Base-by-base conservation (phyloP, 2,888 invertebrate genomes). In the Hartigia nigra region DNA sequence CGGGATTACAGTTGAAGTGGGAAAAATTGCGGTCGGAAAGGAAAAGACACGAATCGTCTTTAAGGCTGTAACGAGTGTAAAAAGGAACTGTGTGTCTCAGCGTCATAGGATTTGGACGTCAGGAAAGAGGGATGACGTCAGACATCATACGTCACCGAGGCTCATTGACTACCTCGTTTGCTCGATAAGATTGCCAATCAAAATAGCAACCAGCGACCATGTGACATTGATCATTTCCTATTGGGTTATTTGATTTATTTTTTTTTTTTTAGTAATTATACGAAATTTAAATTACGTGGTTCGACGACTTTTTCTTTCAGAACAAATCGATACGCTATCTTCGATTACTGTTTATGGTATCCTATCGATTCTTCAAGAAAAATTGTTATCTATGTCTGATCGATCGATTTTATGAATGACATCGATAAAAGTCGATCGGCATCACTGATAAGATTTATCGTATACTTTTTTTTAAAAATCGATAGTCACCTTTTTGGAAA, bases 111-210 rank as follows among this genome's bases (percentile, higher is more conserved):
- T 31, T 31, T 31, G 72, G 23, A 31, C 31, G 31, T 72, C 72
- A 34, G 72, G 34, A 72, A 31, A 72, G 72, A 72, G 72, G 31
- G 72, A 32, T 31, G 72, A 72, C 72, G 72, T 72, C 34, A 72
- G 31, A 3, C 31, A 9, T 72, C 72, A 9, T 31, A 55, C 55
- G 14, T 55, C 55, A 23, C 9, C 23, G 23, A 23, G 23, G 23
- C 23, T 55, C 5, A 55, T 23, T 55, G 55, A 2, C 55, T 55
- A 23, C 55, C 23, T 55, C 55, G 23, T 55, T 23, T 9, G 5
- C 9, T 23, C 55, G 55, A 55, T 55, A 23, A 23, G 55, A 55
- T 55, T 55, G 9, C 55, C 9, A 55, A 55, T 55, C 55, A 9
- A 55, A 55, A 23, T 23, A 23, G 23, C 23, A 55, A 55, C 5